Conservation (phyloP, 1,140 invertebrate genomes). For the Spodoptera frugiperda region DNA sequence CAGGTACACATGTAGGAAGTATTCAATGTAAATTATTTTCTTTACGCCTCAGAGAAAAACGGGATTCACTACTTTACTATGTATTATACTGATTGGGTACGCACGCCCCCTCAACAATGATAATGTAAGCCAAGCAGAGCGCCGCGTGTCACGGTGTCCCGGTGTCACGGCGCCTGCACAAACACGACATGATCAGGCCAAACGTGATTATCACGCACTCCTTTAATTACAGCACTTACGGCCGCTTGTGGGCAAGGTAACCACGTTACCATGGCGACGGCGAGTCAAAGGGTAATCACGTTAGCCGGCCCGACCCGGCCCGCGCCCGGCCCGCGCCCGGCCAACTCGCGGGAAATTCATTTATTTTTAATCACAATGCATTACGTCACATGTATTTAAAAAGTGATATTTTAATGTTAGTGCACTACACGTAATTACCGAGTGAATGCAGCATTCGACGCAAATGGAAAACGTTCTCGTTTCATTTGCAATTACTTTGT, state of each 20-base stretch:
- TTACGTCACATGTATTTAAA: neutral
- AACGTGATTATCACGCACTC: neutral
- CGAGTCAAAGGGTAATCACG: conserved; percentile 22
- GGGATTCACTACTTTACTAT: no score
- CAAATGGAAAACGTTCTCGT: neutral
- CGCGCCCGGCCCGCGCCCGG: neutral
- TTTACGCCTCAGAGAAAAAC: no score
- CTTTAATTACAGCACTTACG: conserved; percentile 24
- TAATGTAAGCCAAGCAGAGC: no score
- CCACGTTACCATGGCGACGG: conserved; percentile 27
- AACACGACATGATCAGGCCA: neutral
- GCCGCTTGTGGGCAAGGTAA: neutral
- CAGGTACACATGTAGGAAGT: no score
- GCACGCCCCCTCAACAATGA: no score
- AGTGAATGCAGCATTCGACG: neutral
- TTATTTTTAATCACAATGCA: conserved; percentile 21
- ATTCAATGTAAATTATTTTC: no score
- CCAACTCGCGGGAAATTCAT: conserved; percentile 20
- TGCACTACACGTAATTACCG: neutral
- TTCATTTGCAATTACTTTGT: neutral
- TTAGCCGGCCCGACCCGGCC: neutral
- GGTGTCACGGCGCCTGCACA: neutral
- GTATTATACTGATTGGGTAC: no score
- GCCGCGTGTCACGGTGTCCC: neutral
- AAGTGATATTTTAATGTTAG: neutral